Percentiles rank a stretch among this genome's conserved stretches.
phyloP scores from a whole-genome alignment of 1,140 invertebrate species.

The Sycophaga agraensis region DNA sequence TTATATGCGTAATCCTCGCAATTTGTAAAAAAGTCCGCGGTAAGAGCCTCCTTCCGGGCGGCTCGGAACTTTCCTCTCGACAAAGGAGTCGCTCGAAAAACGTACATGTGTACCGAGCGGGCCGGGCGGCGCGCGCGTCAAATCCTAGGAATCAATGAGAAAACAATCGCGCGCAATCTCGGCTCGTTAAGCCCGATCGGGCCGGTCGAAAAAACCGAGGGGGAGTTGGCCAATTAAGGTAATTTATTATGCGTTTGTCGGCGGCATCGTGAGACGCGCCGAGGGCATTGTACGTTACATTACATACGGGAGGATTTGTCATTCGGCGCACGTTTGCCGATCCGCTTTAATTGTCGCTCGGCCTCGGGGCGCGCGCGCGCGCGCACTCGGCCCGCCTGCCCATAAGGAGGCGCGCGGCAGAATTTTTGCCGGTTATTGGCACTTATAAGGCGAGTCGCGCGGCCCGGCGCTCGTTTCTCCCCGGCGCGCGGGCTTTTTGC shows the following conservation, averaged over 20 bases:
- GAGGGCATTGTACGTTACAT: conserved; percentile 9
- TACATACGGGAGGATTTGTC: conserved; percentile 10
- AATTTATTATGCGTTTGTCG: conserved; percentile 38
- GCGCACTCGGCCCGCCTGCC: background rate
- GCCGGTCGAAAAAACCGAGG: conserved; percentile 31
- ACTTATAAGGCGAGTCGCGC: background rate
- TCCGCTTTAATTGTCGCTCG: conserved; percentile 49
- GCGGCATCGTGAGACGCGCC: background rate
- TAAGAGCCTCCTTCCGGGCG: too few relatives aligned
- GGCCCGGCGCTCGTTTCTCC: too few relatives aligned
- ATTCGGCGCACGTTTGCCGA: conserved; percentile 39
- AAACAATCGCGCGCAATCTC: conserved; percentile 4
- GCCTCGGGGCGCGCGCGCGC: background rate
- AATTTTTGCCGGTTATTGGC: conserved; percentile 9
- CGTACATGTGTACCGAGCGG: too few relatives aligned
- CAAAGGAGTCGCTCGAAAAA: too few relatives aligned
- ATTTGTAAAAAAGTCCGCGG: too few relatives aligned
- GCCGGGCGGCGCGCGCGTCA: too few relatives aligned
- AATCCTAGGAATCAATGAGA: too few relatives aligned
- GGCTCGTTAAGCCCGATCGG: background rate
- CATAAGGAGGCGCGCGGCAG: background rate
- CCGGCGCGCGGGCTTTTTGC: too few relatives aligned
- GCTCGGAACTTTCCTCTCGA: too few relatives aligned
- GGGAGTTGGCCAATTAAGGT: conserved; percentile 41
- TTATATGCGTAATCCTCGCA: too few relatives aligned